Evolutionary conservation across 2,113 vertebrate species (phyloP).

Genomic region (Fukomys damarensis): DNA sequence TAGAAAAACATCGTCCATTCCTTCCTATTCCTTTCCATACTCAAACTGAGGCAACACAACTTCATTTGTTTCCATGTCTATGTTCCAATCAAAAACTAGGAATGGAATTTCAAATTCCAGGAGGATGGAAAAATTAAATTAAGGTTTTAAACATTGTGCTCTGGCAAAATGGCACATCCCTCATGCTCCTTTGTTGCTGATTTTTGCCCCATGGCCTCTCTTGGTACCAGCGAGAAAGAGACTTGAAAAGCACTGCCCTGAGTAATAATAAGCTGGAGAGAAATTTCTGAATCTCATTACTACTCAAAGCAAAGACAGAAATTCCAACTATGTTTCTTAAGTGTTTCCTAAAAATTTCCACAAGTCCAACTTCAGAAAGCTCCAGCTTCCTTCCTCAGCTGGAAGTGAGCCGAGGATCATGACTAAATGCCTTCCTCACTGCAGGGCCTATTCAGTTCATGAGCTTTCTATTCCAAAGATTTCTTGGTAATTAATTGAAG

Average conservation of each 20-base stretch:
- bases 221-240: background rate
- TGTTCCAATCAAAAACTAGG: conserved; percentile 2
- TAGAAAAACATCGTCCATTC: background rate
- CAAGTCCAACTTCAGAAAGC: background rate
- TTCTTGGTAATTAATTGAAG: conserved; percentile 65
- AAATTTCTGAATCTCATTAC: conserved; percentile 25
- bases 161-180: background rate
- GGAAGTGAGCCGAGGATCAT: conserved; percentile 24
- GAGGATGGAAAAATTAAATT: background rate
- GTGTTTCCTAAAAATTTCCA: conserved; percentile 58
- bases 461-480: conserved; percentile 31
- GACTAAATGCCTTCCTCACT: conserved; percentile 17
- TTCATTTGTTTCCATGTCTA: background rate
- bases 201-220: background rate
- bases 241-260: background rate
- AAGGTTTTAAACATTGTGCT: background rate
- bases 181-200: background rate
- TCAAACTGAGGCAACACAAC: background rate
- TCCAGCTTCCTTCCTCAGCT: background rate
- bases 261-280: background rate
- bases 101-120: conserved; percentile 18
- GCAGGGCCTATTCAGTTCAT: conserved; percentile 33
- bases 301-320: conserved; percentile 19
- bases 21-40: background rate
- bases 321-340: conserved; percentile 37